A percentile compares a stretch with the other conserved stretches of the same genome.
phyloP scores from a whole-genome alignment of 2,888 invertebrate species.

The Anarsia innoxiella region DNA sequence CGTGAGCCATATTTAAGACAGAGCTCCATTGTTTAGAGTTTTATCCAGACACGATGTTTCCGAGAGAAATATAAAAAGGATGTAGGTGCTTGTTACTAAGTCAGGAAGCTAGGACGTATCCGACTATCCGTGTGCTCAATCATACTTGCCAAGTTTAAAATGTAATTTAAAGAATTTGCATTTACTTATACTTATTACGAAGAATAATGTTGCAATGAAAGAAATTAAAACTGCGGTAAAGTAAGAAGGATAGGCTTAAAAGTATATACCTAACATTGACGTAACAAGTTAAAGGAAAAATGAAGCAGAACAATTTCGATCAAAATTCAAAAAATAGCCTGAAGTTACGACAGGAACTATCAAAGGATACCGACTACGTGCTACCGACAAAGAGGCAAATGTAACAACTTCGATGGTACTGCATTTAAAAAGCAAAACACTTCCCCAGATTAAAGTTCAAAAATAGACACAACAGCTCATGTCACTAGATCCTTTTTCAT shows the following conservation, averaged over 20 bases:
- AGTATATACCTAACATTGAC: too few species aligned
- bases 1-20: constrained; percentile 63
- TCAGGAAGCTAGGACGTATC: constrained; percentile 15
- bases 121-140: too few species aligned
- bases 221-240: too few species aligned
- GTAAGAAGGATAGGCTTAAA: too few species aligned
- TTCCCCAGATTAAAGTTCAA: background rate
- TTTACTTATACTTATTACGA: too few species aligned
- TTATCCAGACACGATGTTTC: constrained; percentile 45
- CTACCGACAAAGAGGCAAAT: constrained; percentile 13
- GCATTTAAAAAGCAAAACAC: constrained; percentile 6
- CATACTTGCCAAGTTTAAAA: too few species aligned
- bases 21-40: constrained; percentile 60
- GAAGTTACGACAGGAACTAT: too few species aligned
- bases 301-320: too few species aligned
- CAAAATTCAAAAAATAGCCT: too few species aligned
- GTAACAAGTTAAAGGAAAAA: too few species aligned
- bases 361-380: constrained; percentile 6
- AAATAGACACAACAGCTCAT: background rate
- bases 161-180: too few species aligned
- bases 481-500: constrained; percentile 15
- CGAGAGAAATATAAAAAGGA: constrained; percentile 40
- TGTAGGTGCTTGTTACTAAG: constrained; percentile 27
- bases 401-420: constrained; percentile 12
- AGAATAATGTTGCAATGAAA: too few species aligned